Percentiles rank a stretch among this genome's conserved stretches.
These are phyloP conservation scores for Sinotaia quadrata DNA, from an alignment of 2,888 invertebrate species.

Conservation along the genomic window DNA sequence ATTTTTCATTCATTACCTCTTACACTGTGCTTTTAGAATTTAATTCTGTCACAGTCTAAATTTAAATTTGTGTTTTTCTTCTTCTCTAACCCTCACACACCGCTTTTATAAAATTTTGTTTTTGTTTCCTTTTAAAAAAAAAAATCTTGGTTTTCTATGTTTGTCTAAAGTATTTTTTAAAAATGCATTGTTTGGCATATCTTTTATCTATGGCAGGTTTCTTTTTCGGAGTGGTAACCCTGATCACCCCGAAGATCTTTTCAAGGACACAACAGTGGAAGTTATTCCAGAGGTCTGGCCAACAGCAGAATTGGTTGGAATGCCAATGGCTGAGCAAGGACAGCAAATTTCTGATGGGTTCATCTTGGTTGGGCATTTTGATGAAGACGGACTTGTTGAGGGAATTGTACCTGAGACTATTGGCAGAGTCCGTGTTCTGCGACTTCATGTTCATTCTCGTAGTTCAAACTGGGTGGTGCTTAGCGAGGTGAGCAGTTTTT, in stretches of 20 bases:
- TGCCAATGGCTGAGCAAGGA: slow-evolving; percentile 39
- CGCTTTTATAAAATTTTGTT: no score
- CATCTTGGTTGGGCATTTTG: slow-evolving; percentile 82
- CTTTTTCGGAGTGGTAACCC: slow-evolving; percentile 83
- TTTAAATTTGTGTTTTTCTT: no score
- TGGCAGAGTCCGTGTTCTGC: slow-evolving; percentile 81
- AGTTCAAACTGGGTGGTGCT: slow-evolving; percentile 92
- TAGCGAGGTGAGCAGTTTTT: slow-evolving; percentile 82
- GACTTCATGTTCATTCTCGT: slow-evolving; percentile 85
- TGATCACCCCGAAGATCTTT: slow-evolving; percentile 89
- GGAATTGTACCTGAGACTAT: slow-evolving; percentile 79
- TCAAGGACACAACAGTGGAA: slow-evolving; percentile 90
- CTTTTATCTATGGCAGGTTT: no score
- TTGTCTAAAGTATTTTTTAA: no score
- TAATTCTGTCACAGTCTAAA: no score
- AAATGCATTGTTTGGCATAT: no score
- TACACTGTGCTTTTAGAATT: no score
- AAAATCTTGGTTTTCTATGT: no score
- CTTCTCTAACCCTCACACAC: no score
- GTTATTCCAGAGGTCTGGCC: slow-evolving; percentile 75
- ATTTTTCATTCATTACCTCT: no score
- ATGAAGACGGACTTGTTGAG: slow-evolving; percentile 85
- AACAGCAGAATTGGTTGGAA: not conserved
- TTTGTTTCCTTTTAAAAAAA: no score
- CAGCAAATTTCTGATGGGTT: slow-evolving; percentile 79